phyloP scores from a whole-genome alignment of 2,113 vertebrate genomes.

The Grallaria varia region DNA sequence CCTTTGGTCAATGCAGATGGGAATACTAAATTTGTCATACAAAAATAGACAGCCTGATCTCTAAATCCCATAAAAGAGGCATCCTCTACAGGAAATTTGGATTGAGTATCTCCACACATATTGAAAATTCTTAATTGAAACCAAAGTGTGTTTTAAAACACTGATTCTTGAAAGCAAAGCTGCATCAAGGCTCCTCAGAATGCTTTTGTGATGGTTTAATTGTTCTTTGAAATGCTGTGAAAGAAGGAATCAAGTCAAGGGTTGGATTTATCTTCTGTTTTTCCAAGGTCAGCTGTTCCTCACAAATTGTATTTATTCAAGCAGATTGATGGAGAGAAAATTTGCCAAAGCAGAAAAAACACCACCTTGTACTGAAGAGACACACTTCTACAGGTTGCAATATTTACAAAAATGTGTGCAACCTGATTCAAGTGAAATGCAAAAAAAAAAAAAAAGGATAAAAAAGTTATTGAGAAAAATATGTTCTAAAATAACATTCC shows the following conservation, averaged over 20 bases:
- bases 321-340: not conserved
- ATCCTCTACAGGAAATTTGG: not conserved
- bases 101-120: not conserved
- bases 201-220: not conserved
- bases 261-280: not conserved
- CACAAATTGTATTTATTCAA: not conserved
- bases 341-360: not conserved
- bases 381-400: not conserved
- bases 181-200: not conserved
- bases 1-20: not conserved
- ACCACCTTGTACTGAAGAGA: not conserved
- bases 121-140: not conserved
- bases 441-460: not conserved
- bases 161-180: not conserved
- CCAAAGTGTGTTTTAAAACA: not conserved
- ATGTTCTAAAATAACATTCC: not conserved
- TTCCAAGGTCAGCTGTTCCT: not conserved
- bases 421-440: not conserved
- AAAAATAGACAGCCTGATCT: not conserved
- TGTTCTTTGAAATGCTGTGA: not conserved
- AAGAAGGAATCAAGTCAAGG: not conserved
- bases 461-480: not conserved
- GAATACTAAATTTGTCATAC: not conserved
- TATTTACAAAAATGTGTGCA: not conserved
- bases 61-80: not conserved